These are phyloP conservation scores for Poecilia picta DNA, from an alignment of 2,797 vertebrate genomes.

Conservation along the genomic window DNA sequence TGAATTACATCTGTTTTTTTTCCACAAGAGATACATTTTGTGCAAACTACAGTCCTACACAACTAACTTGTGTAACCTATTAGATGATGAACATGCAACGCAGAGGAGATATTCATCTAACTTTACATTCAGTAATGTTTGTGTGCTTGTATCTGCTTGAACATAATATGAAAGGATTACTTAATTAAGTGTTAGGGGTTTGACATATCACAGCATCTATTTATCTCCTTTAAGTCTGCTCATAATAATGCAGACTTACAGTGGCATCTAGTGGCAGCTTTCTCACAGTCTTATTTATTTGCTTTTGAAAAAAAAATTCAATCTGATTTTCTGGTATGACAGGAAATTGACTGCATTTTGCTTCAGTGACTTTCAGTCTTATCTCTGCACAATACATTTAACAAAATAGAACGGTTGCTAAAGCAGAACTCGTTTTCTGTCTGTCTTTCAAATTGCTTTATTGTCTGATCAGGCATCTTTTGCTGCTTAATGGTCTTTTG, in stretches of 20 bases:
- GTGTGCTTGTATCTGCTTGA: neutral
- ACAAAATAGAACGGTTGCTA: slow-evolving; percentile 24
- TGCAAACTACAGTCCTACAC: slow-evolving; percentile 24
- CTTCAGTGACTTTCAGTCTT: slow-evolving; percentile 30
- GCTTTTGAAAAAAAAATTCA: slow-evolving; percentile 17
- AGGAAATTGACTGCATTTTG: slow-evolving; percentile 33
- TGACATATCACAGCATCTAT: neutral
- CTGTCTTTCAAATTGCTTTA: slow-evolving; percentile 7
- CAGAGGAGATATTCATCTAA: neutral
- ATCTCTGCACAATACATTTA: slow-evolving; percentile 24
- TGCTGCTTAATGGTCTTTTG: neutral
- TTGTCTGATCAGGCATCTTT: slow-evolving; percentile 9
- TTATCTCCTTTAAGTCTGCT: neutral
- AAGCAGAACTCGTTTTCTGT: neutral
- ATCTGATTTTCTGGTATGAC: slow-evolving; percentile 12
- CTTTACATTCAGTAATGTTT: neutral
- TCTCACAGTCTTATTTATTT: slow-evolving; percentile 16
- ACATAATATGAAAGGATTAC: neutral
- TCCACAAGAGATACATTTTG: slow-evolving; percentile 4
- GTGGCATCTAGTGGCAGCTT: slow-evolving; percentile 67
- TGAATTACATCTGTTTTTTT: neutral
- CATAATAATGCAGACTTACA: slow-evolving; percentile 32
- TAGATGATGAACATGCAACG: neutral
- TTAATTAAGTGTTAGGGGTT: neutral
- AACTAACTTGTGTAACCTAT: slow-evolving; percentile 8